Evolutionary conservation across 1,140 invertebrate species (phyloP).

Genomic region (Macrostomum lignano): DNA sequence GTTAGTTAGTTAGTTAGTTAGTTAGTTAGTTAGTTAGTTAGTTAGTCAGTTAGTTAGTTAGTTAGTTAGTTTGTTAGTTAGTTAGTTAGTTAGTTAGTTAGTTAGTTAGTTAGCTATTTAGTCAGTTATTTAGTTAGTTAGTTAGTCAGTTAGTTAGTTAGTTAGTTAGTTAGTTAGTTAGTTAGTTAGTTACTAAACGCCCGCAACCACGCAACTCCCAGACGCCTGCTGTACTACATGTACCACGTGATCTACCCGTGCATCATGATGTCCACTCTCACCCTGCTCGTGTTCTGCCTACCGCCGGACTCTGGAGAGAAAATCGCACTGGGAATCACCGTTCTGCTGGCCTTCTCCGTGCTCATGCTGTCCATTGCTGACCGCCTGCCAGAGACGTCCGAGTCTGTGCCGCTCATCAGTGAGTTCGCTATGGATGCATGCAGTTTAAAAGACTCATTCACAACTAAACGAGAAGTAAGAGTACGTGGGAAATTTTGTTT

Average conservation of each 20-base stretch:
- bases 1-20: too few species aligned
- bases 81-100: too few species aligned
- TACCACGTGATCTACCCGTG: conserved; percentile 35
- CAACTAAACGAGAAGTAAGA: background rate
- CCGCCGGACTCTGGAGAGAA: conserved; percentile 35
- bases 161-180: too few species aligned
- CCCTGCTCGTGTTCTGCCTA: conserved; percentile 33
- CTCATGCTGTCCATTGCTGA: conserved; percentile 35
- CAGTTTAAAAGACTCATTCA: background rate
- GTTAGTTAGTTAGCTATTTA: too few species aligned
- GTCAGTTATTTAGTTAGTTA: too few species aligned
- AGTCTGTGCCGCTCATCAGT: conserved; percentile 35
- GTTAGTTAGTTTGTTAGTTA: too few species aligned
- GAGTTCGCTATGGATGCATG: conserved; percentile 9
- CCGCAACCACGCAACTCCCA: too few species aligned
- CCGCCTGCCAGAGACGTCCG: conserved; percentile 34
- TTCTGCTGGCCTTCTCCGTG: conserved; percentile 34
- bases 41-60: too few species aligned
- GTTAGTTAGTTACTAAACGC: too few species aligned
- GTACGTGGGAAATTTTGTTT: background rate
- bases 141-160: too few species aligned
- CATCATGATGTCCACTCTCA: conserved; percentile 33
- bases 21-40: too few species aligned
- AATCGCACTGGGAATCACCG: conserved; percentile 33
- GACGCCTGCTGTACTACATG: conserved; percentile 26